Evolutionary conservation across 2,113 vertebrate species (phyloP).

Genomic region (Buteo buteo): DNA sequence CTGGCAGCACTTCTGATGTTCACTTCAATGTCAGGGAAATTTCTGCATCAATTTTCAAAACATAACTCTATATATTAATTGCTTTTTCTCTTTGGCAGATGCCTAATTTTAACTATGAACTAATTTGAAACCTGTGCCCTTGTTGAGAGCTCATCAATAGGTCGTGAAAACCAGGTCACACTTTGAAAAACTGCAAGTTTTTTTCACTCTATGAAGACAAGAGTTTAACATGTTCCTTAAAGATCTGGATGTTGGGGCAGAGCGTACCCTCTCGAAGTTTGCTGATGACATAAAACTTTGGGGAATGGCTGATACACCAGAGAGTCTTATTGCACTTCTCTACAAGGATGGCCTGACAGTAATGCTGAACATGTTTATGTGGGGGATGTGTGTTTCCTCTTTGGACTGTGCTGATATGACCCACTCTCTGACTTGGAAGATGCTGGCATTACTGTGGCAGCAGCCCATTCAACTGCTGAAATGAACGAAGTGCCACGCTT

Average conservation of each 20-base stretch:
- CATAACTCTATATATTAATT: not conserved
- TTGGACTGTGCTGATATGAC: not conserved
- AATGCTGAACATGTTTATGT: not conserved
- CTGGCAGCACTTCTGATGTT: slow-evolving; percentile 23
- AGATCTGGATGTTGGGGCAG: not conserved
- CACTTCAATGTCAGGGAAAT: slow-evolving; percentile 25
- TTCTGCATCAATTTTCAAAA: slow-evolving; percentile 52
- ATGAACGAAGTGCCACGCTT: not conserved
- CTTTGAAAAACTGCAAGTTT: not conserved
- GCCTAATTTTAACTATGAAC: slow-evolving; percentile 36
- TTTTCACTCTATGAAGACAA: not conserved
- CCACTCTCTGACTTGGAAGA: not conserved
- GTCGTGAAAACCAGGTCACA: not conserved
- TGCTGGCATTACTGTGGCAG: not conserved
- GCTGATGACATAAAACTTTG: not conserved
- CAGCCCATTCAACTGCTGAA: not conserved
- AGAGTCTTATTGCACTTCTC: not conserved
- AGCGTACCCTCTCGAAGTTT: not conserved
- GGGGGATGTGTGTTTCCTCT: not conserved
- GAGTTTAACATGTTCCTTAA: not conserved
- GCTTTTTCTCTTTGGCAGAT: slow-evolving; percentile 41
- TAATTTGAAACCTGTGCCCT: slow-evolving; percentile 22
- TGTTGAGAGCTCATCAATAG: slow-evolving; percentile 32
- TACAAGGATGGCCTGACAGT: not conserved
- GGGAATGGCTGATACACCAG: not conserved